A percentile compares a stretch with the other conserved stretches of the same genome.
These are phyloP conservation scores for Drosophila tsacasi DNA, from an alignment of 1,140 invertebrate species.

Conservation along the genomic window DNA sequence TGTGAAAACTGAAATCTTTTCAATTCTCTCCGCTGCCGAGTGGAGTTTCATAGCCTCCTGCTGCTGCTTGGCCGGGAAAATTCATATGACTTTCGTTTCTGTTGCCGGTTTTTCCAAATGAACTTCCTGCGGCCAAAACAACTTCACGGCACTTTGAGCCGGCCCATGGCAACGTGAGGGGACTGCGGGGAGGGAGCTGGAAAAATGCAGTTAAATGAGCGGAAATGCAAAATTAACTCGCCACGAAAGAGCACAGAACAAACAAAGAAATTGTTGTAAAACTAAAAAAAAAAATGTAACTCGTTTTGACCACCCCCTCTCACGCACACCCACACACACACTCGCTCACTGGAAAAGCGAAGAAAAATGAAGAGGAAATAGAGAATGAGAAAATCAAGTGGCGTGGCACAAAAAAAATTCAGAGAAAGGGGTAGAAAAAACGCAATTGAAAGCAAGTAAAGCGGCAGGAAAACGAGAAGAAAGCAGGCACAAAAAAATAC, in stretches of 20 bases:
- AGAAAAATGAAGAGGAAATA: constrained; percentile 75
- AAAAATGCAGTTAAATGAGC: constrained; percentile 79
- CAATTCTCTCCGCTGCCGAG: constrained; percentile 13
- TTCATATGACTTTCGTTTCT: constrained; percentile 51
- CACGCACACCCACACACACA: constrained; percentile 16
- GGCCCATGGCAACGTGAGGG: constrained; percentile 31
- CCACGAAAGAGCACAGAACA: constrained; percentile 73
- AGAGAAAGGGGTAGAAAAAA: constrained; percentile 19
- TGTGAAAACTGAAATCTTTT: constrained; percentile 4
- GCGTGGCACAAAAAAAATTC: constrained; percentile 20
- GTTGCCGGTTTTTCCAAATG: constrained; percentile 60
- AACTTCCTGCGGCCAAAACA: constrained; percentile 79
- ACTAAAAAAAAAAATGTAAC: constrained; percentile 45
- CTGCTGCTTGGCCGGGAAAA: constrained; percentile 28
- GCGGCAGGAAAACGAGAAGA: constrained; percentile 12
- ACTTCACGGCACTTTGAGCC: constrained; percentile 76
- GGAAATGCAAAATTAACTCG: constrained; percentile 83
- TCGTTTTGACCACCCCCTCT: not conserved
- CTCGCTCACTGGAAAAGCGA: constrained; percentile 24
- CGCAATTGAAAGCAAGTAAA: constrained; percentile 49
- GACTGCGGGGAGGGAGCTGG: not conserved
- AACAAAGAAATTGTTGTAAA: constrained; percentile 79
- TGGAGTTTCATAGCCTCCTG: constrained; percentile 47
- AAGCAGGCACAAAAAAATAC: constrained; percentile 23
- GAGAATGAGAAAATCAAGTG: constrained; percentile 54